These are phyloP conservation scores for Anser cygnoides DNA, from an alignment of 2,113 vertebrate species.

Conservation along the genomic window DNA sequence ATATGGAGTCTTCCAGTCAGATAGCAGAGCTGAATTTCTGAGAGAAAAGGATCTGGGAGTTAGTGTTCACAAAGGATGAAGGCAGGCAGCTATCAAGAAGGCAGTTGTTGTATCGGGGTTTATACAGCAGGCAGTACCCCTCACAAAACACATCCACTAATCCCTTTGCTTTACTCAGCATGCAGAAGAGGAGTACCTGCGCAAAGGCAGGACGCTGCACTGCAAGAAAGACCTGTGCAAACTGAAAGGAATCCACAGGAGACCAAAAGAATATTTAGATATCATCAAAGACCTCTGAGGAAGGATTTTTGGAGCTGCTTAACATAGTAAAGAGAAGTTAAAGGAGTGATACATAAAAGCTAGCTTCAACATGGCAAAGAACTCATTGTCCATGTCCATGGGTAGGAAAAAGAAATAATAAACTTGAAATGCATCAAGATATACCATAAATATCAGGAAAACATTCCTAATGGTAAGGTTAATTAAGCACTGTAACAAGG, in stretches of 20 bases:
- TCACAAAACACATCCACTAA: not conserved
- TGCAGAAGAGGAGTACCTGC: not conserved
- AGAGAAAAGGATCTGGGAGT: not conserved
- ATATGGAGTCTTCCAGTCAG: not conserved
- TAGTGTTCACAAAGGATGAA: not conserved
- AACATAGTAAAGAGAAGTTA: not conserved
- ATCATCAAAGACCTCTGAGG: not conserved
- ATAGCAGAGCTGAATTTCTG: not conserved
- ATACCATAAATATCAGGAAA: not conserved
- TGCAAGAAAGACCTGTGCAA: not conserved
- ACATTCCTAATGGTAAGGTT: not conserved
- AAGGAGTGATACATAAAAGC: not conserved
- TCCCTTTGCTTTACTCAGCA: not conserved
- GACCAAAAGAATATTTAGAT: not conserved
- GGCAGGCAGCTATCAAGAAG: not conserved
- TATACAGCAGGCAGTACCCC: not conserved
- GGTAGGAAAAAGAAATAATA: not conserved
- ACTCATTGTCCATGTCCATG: not conserved
- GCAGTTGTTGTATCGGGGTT: not conserved
- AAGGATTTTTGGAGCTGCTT: not conserved
- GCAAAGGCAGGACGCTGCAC: not conserved
- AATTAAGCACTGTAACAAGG: not conserved
- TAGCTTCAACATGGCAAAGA: not conserved
- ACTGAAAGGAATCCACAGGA: not conserved
- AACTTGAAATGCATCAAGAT: not conserved